These are phyloP conservation scores for Apis mellifera DNA, from an alignment of 1,140 invertebrate species.

Conservation along the genomic window Amel_HAv3.1 CM009934.2:6731001-6731500, in stretches of 20 bases:
- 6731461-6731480: too few species aligned
- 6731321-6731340: too few species aligned
- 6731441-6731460: too few species aligned
- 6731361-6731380: too few species aligned
- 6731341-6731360: too few species aligned
- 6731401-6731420: too few species aligned
- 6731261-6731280: not conserved
- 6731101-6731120: conserved; percentile 47
- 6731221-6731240: too few species aligned
- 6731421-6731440: not conserved
- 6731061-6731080: conserved; percentile 38
- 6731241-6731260: not conserved
- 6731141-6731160: conserved; percentile 26
- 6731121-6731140: conserved; percentile 33
- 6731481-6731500: too few species aligned
- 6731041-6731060: conserved; percentile 56
- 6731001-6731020: conserved; percentile 71
- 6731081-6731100: conserved; percentile 66
- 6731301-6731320: too few species aligned
- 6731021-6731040: conserved; percentile 55
- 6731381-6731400: too few species aligned
- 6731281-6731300: too few species aligned
- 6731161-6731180: not conserved
- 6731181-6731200: not conserved
- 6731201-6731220: not conserved